phyloP scores from a whole-genome alignment of 2,888 invertebrate species.

The Alloscopus bannaensis region DNA sequence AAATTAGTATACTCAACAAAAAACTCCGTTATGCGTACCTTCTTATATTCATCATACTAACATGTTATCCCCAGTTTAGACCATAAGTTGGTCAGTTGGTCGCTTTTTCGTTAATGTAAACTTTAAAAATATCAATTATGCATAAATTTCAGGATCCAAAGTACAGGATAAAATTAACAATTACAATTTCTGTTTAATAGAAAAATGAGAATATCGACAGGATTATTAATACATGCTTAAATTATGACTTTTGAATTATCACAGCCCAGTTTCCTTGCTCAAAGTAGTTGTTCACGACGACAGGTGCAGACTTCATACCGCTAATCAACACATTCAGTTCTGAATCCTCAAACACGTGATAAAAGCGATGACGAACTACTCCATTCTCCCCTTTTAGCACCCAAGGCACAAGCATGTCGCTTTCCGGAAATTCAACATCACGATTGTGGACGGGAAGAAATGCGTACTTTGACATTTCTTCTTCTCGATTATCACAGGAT shows the following conservation, averaged over 20 bases:
- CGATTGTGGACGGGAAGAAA: constrained; percentile 90
- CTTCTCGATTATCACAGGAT: constrained; percentile 21
- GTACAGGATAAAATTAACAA: too few species aligned
- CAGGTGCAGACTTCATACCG: constrained; percentile 77
- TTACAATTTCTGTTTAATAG: too few species aligned
- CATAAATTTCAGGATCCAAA: too few species aligned
- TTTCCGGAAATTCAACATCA: constrained; percentile 90
- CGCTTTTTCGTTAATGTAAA: too few species aligned
- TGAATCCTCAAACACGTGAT: constrained; percentile 93
- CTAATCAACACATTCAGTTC: constrained; percentile 85
- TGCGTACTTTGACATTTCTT: constrained; percentile 48
- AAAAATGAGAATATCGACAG: too few species aligned
- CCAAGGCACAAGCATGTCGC: constrained; percentile 98
- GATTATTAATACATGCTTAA: too few species aligned
- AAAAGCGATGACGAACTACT: constrained; percentile 85
- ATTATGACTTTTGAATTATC: constrained; percentile 67
- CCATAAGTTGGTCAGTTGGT: too few species aligned
- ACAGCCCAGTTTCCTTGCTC: constrained; percentile 99
- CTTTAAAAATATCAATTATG: too few species aligned
- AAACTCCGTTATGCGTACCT: too few species aligned
- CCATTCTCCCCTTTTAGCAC: constrained; percentile 76
- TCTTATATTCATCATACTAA: too few species aligned
- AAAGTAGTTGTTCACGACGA: constrained; percentile 85
- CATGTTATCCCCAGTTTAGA: too few species aligned
- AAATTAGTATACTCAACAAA: too few species aligned